These are phyloP conservation scores for Pyrochroa serraticornis DNA, from an alignment of 2,888 invertebrate genomes.

Conservation along the genomic window DNA sequence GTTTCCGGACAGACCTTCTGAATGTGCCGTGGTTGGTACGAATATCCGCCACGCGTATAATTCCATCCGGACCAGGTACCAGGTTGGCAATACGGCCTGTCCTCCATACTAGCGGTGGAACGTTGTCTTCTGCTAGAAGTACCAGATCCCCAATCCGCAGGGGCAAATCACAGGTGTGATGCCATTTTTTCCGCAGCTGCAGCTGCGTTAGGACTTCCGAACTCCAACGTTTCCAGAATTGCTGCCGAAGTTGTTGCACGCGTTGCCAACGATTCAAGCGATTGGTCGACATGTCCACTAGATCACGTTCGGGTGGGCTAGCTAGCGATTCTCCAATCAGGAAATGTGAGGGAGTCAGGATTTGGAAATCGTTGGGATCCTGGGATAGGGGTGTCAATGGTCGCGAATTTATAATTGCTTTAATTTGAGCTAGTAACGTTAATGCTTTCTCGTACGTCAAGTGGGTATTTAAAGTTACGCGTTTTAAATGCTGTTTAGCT, in stretches of 20 bases:
- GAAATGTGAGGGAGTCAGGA: background rate
- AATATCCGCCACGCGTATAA: slow-evolving; percentile 32
- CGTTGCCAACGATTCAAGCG: too few species aligned
- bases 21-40: too few species aligned
- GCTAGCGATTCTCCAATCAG: too few species aligned
- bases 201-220: background rate
- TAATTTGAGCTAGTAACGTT: background rate
- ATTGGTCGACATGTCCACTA: too few species aligned
- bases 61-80: slow-evolving; percentile 36
- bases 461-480: too few species aligned
- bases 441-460: background rate
- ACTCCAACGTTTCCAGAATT: slow-evolving; percentile 5
- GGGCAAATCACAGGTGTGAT: background rate
- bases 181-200: background rate
- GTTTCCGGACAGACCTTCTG: too few species aligned
- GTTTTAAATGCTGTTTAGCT: background rate
- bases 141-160: slow-evolving; percentile 31
- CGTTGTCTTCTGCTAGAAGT: slow-evolving; percentile 35
- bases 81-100: slow-evolving; percentile 31
- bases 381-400: background rate
- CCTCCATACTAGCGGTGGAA: slow-evolving; percentile 32
- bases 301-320: too few species aligned
- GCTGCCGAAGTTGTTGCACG: background rate
- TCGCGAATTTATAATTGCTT: background rate
- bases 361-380: slow-evolving; percentile 6